phyloP scores from a whole-genome alignment of 2,888 invertebrate species.

The Parthenolecanium corni region DNA sequence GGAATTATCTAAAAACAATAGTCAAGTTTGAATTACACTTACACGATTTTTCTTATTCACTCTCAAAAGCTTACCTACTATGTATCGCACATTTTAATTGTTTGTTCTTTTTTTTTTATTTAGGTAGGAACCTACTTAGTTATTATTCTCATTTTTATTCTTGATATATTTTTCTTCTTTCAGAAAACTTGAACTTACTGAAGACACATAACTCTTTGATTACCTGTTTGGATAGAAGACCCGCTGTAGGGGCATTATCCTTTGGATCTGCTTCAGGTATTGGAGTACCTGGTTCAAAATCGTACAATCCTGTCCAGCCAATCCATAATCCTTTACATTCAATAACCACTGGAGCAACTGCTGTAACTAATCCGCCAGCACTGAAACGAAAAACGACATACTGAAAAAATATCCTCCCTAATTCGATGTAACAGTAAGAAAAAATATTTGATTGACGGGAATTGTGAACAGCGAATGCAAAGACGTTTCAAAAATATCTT shows the following conservation, averaged over 20 bases:
- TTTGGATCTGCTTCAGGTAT: conserved; percentile 79
- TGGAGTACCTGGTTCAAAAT: conserved; percentile 60
- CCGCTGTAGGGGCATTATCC: conserved; percentile 77
- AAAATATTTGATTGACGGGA: too few species aligned
- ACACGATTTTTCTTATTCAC: too few species aligned
- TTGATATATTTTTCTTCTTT: too few species aligned
- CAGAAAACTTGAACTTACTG: too few species aligned
- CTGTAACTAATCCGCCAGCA: conserved; percentile 81
- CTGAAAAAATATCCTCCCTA: background rate
- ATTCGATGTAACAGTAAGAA: background rate
- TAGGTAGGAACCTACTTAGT: too few species aligned
- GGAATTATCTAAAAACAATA: conserved; percentile 57
- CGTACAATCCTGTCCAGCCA: conserved; percentile 80
- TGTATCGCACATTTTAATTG: background rate
- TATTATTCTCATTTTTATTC: too few species aligned
- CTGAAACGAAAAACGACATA: conserved; percentile 42
- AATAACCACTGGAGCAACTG: conserved; percentile 80
- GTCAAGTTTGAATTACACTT: too few species aligned
- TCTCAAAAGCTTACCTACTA: too few species aligned
- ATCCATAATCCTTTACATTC: conserved; percentile 77
- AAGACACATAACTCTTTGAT: too few species aligned
- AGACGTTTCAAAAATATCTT: too few species aligned
- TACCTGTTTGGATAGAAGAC: conserved; percentile 69
- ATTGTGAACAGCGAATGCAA: too few species aligned
- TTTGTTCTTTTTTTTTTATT: too few species aligned